A percentile compares a stretch with the other conserved stretches of the same genome.
These are phyloP conservation scores for Caloenas nicobarica DNA, from an alignment of 2,113 vertebrate species.

Conservation along the genomic window DNA sequence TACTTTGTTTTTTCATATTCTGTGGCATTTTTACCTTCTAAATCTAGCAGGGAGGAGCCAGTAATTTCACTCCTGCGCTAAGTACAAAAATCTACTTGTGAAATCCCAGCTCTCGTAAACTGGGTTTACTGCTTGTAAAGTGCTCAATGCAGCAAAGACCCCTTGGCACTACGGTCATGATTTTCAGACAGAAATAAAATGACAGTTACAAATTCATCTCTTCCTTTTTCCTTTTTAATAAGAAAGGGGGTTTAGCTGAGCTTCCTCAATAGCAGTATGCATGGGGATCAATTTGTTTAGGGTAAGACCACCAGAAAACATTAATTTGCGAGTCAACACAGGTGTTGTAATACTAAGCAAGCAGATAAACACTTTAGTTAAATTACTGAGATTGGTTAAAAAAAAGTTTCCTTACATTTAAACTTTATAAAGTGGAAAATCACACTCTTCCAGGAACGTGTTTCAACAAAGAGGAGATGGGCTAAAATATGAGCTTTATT, in stretches of 20 bases:
- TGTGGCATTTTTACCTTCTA: background rate
- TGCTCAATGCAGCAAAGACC: background rate
- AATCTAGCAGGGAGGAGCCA: background rate
- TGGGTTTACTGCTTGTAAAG: background rate
- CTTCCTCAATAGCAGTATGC: background rate
- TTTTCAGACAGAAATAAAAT: conserved; percentile 38
- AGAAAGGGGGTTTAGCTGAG: background rate
- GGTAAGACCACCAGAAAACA: background rate
- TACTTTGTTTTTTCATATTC: background rate
- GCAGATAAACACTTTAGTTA: background rate
- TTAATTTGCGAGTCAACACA: background rate
- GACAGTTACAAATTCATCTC: conserved; percentile 7
- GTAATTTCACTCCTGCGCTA: background rate
- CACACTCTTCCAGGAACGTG: background rate
- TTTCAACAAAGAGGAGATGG: background rate
- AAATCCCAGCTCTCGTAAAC: background rate
- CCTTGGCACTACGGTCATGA: background rate
- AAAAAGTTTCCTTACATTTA: background rate
- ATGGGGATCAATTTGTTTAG: background rate
- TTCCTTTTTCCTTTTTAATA: background rate
- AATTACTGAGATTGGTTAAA: background rate
- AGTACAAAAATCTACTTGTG: background rate
- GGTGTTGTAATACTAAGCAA: background rate
- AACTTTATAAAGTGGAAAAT: background rate
- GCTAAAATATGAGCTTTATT: background rate